These are phyloP conservation scores for Gymnogyps californianus DNA, from an alignment of 2,113 vertebrate species.

Conservation along the genomic window DNA sequence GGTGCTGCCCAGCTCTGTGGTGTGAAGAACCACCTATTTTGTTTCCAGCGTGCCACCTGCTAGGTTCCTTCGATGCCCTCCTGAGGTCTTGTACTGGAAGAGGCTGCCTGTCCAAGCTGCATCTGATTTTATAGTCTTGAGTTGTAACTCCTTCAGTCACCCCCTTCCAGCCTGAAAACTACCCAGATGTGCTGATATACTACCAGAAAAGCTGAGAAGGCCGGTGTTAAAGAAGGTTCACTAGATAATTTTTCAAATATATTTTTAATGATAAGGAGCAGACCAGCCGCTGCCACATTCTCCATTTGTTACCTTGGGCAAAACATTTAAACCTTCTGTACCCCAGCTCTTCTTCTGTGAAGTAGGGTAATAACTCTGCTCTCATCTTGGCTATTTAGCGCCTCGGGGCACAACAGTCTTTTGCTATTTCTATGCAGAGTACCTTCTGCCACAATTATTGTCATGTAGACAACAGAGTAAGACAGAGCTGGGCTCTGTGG, in stretches of 20 bases:
- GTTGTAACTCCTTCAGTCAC: neutral
- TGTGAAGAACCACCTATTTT: neutral
- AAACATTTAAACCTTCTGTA: neutral
- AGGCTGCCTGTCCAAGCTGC: neutral
- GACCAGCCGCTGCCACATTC: neutral
- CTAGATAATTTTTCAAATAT: neutral
- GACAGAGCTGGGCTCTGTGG: neutral
- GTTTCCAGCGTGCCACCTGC: neutral
- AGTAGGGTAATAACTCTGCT: slow-evolving; percentile 1
- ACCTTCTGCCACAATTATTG: neutral
- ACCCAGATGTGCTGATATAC: neutral
- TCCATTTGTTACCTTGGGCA: slow-evolving; percentile 1
- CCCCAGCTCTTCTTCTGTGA: neutral
- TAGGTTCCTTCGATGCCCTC: neutral
- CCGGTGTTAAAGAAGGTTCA: neutral
- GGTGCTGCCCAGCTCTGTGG: neutral
- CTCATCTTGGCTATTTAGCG: neutral
- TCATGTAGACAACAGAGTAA: neutral
- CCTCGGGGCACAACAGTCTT: neutral
- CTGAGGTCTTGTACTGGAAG: neutral
- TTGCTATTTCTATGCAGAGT: slow-evolving; percentile 25
- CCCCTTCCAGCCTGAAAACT: neutral
- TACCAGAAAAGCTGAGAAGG: neutral
- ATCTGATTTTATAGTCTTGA: neutral
- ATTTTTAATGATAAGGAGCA: neutral